Evolutionary conservation across 2,888 invertebrate genomes (phyloP).

Genomic region (Unio delphinus): DNA sequence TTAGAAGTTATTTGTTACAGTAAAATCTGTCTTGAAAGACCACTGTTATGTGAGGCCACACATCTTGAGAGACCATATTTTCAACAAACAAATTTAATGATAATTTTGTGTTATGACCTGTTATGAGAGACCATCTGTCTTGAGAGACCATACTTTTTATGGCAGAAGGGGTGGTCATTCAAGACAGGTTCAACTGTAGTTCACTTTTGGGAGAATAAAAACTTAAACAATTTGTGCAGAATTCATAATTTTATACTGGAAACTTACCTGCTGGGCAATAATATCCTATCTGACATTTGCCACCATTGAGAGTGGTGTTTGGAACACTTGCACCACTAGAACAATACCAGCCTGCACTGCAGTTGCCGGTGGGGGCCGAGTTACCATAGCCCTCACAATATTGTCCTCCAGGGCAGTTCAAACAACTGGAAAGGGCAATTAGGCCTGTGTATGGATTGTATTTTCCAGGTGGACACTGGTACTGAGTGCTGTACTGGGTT

Average conservation of each 20-base stretch:
- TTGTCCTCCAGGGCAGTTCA: slow-evolving; percentile 60
- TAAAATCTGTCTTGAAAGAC: too few relatives aligned
- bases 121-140: too few relatives aligned
- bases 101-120: too few relatives aligned
- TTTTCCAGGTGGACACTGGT: slow-evolving; percentile 61
- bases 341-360: slow-evolving; percentile 64
- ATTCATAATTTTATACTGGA: not conserved
- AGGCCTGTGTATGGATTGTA: slow-evolving; percentile 56
- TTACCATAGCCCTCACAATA: slow-evolving; percentile 66
- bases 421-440: slow-evolving; percentile 48
- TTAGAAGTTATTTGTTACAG: too few relatives aligned
- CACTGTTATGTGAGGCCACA: too few relatives aligned
- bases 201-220: not conserved
- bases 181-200: not conserved
- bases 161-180: too few relatives aligned
- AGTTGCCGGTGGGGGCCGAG: slow-evolving; percentile 58
- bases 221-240: not conserved
- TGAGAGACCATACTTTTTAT: too few relatives aligned
- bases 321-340: slow-evolving; percentile 53
- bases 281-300: slow-evolving; percentile 59
- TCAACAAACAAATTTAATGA: too few relatives aligned
- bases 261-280: slow-evolving; percentile 64
- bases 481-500: slow-evolving; percentile 56
- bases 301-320: slow-evolving; percentile 60
- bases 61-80: too few relatives aligned